These are phyloP conservation scores for Melitaea cinxia DNA, from an alignment of 1,140 invertebrate genomes.

Conservation along the genomic window DNA sequence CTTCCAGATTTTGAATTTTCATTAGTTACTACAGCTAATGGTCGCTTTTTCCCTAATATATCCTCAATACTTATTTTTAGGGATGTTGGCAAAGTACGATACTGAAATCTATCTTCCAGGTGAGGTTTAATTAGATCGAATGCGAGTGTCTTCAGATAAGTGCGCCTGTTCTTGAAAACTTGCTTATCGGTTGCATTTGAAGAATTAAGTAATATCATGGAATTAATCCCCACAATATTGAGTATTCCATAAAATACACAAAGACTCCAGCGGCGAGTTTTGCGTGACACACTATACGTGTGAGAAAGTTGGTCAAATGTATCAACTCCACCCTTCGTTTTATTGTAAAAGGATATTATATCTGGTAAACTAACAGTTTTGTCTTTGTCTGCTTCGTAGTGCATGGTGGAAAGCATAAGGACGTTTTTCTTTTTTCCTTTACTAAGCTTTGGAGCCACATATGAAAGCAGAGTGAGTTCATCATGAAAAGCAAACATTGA, in stretches of 20 bases:
- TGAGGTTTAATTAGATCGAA: slow-evolving; percentile 19
- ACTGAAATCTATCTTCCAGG: slow-evolving; percentile 6
- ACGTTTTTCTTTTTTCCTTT: slow-evolving; percentile 30
- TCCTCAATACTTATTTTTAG: slow-evolving; percentile 10
- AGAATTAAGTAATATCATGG: background rate
- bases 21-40: background rate
- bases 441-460: slow-evolving; percentile 22
- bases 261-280: slow-evolving; percentile 48
- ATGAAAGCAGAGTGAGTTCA: slow-evolving; percentile 34
- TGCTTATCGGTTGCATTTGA: slow-evolving; percentile 7
- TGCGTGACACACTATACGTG: slow-evolving; percentile 35
- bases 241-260: slow-evolving; percentile 27
- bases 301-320: slow-evolving; percentile 55
- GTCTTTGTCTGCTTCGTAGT: slow-evolving; percentile 37
- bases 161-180: slow-evolving; percentile 4
- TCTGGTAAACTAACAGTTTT: slow-evolving; percentile 53
- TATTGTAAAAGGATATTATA: slow-evolving; percentile 68
- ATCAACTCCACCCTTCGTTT: slow-evolving; percentile 67
- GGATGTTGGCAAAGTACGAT: slow-evolving; percentile 3
- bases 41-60: slow-evolving; percentile 12
- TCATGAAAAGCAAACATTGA: slow-evolving; percentile 29
- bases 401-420: slow-evolving; percentile 29
- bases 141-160: slow-evolving; percentile 15
- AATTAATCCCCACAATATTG: slow-evolving; percentile 28
- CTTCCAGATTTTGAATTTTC: slow-evolving; percentile 11